Evolutionary conservation across 2,113 vertebrate species (phyloP).

Genomic region (Caretta caretta): DNA sequence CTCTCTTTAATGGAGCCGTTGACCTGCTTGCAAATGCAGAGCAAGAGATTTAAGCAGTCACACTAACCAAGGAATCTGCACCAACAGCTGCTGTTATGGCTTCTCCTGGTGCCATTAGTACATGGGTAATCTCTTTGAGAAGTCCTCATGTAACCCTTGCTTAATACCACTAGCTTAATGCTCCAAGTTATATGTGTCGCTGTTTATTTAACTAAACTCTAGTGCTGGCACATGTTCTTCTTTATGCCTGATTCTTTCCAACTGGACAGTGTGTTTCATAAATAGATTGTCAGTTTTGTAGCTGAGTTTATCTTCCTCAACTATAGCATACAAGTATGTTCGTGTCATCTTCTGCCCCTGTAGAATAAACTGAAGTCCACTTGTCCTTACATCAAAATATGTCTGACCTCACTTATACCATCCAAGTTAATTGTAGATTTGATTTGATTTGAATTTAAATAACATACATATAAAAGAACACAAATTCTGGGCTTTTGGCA

Average conservation of each 20-base stretch:
- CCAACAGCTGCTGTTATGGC: neutral
- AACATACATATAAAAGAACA: neutral
- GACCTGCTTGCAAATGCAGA: neutral
- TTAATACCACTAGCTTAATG: neutral
- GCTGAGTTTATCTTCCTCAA: neutral
- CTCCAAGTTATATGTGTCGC: neutral
- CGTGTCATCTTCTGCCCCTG: slow-evolving; percentile 24
- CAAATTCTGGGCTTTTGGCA: neutral
- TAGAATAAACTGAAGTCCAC: neutral
- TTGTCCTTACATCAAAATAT: neutral
- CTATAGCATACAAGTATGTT: neutral
- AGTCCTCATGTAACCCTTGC: neutral
- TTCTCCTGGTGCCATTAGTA: neutral
- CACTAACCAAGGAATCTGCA: neutral
- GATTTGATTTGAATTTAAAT: neutral
- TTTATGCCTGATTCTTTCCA: neutral
- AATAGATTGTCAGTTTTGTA: neutral
- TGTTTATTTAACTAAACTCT: neutral
- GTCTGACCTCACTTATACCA: neutral
- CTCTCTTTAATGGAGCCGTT: neutral
- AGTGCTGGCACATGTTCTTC: neutral
- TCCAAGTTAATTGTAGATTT: neutral
- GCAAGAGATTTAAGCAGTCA: neutral
- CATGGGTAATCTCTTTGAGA: neutral
- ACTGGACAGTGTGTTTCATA: neutral